phyloP scores from a whole-genome alignment of 1,140 invertebrate species.

The Leptinotarsa texana region DNA sequence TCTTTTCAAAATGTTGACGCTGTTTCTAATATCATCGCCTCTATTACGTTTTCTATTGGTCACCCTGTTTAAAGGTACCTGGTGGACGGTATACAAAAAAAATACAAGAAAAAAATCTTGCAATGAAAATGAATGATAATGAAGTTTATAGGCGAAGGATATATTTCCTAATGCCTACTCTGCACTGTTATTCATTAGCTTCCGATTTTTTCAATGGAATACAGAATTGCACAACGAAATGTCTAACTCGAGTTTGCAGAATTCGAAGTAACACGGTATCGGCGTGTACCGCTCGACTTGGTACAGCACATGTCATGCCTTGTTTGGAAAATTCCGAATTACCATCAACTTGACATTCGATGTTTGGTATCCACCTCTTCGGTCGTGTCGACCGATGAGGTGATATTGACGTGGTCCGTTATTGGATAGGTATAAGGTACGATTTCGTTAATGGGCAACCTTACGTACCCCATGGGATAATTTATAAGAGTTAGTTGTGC shows the following conservation, averaged over 20 bases:
- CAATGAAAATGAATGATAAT: too few relatives aligned
- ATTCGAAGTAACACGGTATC: conserved; percentile 2
- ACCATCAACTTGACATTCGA: conserved; percentile 5
- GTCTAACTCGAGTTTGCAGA: background rate
- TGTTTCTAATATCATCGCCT: too few relatives aligned
- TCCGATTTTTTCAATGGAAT: background rate
- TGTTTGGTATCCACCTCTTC: background rate
- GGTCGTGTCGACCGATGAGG: background rate
- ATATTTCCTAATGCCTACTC: background rate
- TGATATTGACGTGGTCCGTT: background rate
- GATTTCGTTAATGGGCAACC: too few relatives aligned
- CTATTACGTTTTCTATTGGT: too few relatives aligned
- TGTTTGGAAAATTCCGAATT: background rate
- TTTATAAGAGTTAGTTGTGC: too few relatives aligned
- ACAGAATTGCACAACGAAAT: background rate
- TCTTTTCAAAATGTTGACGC: too few relatives aligned
- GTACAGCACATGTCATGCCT: conserved; percentile 5
- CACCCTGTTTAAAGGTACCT: too few relatives aligned
- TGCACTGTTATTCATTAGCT: background rate
- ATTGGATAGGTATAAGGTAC: background rate
- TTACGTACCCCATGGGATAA: too few relatives aligned
- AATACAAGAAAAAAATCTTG: too few relatives aligned
- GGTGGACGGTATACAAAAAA: too few relatives aligned
- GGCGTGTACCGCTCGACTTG: background rate
- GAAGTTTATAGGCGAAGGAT: too few relatives aligned